Conservation (phyloP, 2,113 vertebrate species). For the Canis aureus region DNA sequence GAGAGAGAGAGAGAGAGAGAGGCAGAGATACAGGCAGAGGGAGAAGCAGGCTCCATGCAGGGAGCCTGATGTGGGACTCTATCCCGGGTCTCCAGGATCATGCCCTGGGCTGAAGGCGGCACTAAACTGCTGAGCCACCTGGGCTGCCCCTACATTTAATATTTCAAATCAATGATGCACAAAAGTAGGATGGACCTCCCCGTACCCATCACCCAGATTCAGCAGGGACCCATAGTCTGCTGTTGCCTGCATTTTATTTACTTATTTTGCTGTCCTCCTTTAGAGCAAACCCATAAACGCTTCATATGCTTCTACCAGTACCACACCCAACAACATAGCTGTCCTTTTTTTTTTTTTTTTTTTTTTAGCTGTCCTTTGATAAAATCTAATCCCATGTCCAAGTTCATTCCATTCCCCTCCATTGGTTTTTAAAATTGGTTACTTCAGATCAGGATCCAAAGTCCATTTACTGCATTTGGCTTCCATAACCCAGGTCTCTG, state of each 20-base stretch:
- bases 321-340: background rate
- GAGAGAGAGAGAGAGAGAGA: too few species aligned
- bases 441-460: background rate
- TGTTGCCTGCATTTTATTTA: background rate
- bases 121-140: too few species aligned
- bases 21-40: too few species aligned
- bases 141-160: too few species aligned
- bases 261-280: background rate
- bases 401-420: background rate
- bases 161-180: background rate
- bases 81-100: too few species aligned
- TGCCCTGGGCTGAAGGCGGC: too few species aligned
- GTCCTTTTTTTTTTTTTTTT: too few species aligned
- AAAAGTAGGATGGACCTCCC: background rate
- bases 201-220: background rate
- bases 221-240: background rate
- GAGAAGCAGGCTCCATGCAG: too few species aligned
- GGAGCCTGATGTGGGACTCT: too few species aligned
- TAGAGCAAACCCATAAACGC: background rate
- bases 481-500: background rate
- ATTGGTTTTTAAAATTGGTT: background rate
- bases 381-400: background rate
- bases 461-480: background rate
- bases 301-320: background rate
- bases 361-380: background rate